Conservation (phyloP, 64 coral and sea anemone genomes). For the Pocillopora verrucosa region DNA sequence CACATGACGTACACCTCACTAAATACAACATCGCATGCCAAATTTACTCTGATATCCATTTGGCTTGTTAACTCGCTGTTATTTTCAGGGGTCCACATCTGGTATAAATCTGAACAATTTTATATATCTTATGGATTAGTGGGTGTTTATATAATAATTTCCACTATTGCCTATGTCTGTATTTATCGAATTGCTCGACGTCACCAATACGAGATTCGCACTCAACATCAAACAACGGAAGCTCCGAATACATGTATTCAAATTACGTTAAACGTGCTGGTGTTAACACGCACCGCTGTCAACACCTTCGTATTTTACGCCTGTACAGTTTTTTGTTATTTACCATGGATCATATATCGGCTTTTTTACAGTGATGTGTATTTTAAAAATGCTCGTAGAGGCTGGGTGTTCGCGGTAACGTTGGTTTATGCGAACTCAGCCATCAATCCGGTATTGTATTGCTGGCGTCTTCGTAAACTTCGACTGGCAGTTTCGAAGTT, state of each 20-base stretch:
- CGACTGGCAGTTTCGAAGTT: not conserved
- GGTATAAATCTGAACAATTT: not conserved
- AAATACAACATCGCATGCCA: not conserved
- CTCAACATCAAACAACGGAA: not conserved
- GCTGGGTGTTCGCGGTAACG: not conserved
- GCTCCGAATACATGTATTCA: not conserved
- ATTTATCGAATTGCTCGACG: not conserved
- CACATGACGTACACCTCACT: not conserved
- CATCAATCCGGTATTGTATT: conserved; percentile 12
- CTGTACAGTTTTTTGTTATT: not conserved
- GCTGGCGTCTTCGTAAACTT: not conserved
- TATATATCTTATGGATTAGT: not conserved
- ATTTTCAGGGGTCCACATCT: not conserved
- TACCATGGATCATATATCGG: not conserved
- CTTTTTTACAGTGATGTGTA: too few relatives aligned
- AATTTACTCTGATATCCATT: not conserved
- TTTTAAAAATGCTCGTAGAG: not conserved
- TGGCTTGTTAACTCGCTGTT: not conserved
- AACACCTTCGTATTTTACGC: conserved; percentile 3
- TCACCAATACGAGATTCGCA: not conserved
- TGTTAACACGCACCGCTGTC: not conserved
- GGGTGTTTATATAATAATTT: not conserved
- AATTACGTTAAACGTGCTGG: not conserved
- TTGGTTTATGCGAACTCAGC: not conserved
- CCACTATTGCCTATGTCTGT: not conserved